phyloP scores from a whole-genome alignment of 2,888 invertebrate genomes.

The Deilephila elpenor region DNA sequence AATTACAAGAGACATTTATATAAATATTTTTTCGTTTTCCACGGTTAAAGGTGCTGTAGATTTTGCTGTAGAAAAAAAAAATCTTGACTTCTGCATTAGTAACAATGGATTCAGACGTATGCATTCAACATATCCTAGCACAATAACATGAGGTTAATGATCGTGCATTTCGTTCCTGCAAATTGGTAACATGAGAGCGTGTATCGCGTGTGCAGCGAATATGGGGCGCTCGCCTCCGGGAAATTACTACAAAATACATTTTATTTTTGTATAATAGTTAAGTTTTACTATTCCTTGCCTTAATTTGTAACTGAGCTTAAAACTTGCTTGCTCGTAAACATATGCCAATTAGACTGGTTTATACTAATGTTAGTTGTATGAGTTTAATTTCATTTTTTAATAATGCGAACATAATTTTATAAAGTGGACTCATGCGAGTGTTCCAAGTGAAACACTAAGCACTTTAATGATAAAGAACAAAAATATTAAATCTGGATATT shows the following conservation, averaged over 20 bases:
- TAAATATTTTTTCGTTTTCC: too few species aligned
- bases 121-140: constrained; percentile 23
- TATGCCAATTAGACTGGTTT: not conserved
- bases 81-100: not conserved
- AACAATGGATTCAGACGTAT: not conserved
- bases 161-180: constrained; percentile 53
- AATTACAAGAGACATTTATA: too few species aligned
- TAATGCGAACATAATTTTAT: too few species aligned
- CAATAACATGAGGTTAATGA: constrained; percentile 44
- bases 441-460: too few species aligned
- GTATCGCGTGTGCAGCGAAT: constrained; percentile 44
- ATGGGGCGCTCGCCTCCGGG: constrained; percentile 38
- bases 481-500: too few species aligned
- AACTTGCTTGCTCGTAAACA: not conserved
- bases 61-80: too few species aligned
- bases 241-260: constrained; percentile 23
- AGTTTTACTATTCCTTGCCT: not conserved
- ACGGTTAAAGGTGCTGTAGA: too few species aligned
- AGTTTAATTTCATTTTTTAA: too few species aligned
- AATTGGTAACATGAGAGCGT: constrained; percentile 71
- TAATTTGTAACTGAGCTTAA: not conserved
- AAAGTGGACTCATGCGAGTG: too few species aligned
- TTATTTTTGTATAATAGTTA: not conserved
- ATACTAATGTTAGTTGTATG: too few species aligned
- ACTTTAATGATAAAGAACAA: too few species aligned